Percentiles rank a stretch among this genome's conserved stretches.
Evolutionary conservation across 2,113 vertebrate genomes (phyloP).

Genomic region (Eclectus roratus): DNA sequence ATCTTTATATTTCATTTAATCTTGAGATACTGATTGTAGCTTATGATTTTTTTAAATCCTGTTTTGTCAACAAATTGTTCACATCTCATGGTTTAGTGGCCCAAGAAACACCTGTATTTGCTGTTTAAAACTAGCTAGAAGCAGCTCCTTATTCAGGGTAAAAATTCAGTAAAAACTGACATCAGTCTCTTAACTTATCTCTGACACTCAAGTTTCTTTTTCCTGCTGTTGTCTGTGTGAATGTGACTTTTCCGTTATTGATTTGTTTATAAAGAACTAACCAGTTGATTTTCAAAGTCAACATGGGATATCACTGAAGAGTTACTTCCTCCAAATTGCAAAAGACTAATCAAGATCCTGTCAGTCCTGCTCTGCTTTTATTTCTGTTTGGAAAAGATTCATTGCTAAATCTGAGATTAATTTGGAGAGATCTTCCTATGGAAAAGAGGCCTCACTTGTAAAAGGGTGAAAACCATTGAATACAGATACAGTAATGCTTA

Average conservation of each 20-base stretch:
- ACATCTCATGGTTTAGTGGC: neutral
- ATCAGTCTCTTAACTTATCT: neutral
- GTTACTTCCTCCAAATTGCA: neutral
- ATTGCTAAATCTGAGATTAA: neutral
- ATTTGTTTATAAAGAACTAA: neutral
- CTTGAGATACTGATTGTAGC: neutral
- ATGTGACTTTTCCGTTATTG: neutral
- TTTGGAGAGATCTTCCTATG: neutral
- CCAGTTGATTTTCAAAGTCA: neutral
- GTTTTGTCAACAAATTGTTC: neutral
- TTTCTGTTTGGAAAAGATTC: neutral
- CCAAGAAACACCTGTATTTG: neutral
- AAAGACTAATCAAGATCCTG: neutral
- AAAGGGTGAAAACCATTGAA: neutral
- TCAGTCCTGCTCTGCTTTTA: neutral
- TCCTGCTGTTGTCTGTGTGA: neutral
- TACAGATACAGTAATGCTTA: neutral
- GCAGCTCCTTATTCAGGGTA: neutral
- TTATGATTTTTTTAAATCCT: neutral
- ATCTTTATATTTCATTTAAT: neutral
- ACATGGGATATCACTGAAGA: neutral
- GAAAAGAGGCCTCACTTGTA: neutral
- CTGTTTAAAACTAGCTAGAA: neutral
- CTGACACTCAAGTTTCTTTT: accelerated
- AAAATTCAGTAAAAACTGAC: neutral